Conservation (phyloP, 2,797 vertebrate species). For the Peromyscus attwateri region DNA sequence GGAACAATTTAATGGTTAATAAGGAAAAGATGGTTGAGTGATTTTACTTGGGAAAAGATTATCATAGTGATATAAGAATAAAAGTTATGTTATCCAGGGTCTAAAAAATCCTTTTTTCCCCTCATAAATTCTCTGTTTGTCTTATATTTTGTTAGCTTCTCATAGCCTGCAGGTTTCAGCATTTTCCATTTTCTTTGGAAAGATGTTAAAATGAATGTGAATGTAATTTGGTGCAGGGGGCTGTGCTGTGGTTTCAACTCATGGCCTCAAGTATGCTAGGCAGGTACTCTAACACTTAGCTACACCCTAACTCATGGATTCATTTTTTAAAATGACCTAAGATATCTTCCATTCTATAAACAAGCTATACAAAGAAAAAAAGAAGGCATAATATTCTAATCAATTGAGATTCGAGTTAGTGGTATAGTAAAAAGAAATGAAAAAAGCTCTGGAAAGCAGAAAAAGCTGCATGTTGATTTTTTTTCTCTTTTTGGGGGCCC, state of each 20-base stretch:
- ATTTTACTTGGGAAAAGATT: constrained; percentile 15
- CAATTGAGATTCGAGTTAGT: not conserved
- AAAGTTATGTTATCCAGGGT: not conserved
- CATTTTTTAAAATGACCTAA: not conserved
- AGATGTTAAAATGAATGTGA: not conserved
- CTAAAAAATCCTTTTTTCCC: not conserved
- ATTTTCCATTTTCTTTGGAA: constrained; percentile 34
- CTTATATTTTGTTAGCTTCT: constrained; percentile 37
- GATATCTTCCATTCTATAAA: not conserved
- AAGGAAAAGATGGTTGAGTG: constrained; percentile 41
- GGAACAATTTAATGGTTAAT: not conserved
- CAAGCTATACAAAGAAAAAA: not conserved
- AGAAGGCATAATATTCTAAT: not conserved
- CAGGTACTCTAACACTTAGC: not conserved
- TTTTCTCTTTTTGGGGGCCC: no score
- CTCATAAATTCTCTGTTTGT: constrained; percentile 9
- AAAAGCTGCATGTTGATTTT: not conserved
- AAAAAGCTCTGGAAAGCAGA: not conserved
- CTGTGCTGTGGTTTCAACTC: not conserved
- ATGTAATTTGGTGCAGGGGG: not conserved
- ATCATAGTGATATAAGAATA: not conserved
- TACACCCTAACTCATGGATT: not conserved
- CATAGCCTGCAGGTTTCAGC: not conserved
- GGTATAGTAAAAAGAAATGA: not conserved
- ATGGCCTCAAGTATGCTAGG: not conserved